Percentiles rank a stretch among this genome's conserved stretches.
Conservation (phyloP, 2,113 vertebrate genomes). For the Morone chrysops region DNA sequence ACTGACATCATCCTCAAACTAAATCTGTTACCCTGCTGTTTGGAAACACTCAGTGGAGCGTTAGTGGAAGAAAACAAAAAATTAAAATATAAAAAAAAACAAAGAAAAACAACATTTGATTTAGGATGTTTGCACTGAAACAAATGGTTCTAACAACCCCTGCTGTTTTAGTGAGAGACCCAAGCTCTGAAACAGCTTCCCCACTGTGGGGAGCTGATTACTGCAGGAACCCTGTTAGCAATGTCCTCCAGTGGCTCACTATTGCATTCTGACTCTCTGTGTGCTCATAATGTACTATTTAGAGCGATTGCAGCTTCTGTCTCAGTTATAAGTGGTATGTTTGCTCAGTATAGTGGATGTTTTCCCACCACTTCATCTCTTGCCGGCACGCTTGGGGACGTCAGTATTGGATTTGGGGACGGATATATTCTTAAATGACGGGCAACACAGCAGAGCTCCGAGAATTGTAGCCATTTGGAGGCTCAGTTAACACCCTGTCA, state of each 20-base stretch:
- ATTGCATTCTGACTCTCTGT: conserved; percentile 33
- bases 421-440: conserved; percentile 54
- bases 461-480: conserved; percentile 32
- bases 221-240: conserved; percentile 62
- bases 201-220: conserved; percentile 65
- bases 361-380: conserved; percentile 14
- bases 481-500: conserved; percentile 61
- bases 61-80: conserved; percentile 24
- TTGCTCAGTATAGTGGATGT: neutral
- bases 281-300: conserved; percentile 32
- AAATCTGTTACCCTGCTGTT: conserved; percentile 61
- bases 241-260: conserved; percentile 47
- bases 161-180: conserved; percentile 58
- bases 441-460: conserved; percentile 11
- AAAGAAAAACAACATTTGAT: conserved; percentile 51
- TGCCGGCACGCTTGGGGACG: neutral
- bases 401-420: conserved; percentile 50
- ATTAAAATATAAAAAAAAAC: neutral
- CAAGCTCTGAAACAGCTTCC: conserved; percentile 44
- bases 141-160: conserved; percentile 62
- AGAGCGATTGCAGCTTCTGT: conserved; percentile 37
- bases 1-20: conserved; percentile 50
- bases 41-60: conserved; percentile 40
- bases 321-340: conserved; percentile 24
- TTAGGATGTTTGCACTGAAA: conserved; percentile 67